A percentile compares a stretch with the other conserved stretches of the same genome.
These are phyloP conservation scores for Haemorhous mexicanus DNA, from an alignment of 2,113 vertebrate species.

Conservation along the genomic window DNA sequence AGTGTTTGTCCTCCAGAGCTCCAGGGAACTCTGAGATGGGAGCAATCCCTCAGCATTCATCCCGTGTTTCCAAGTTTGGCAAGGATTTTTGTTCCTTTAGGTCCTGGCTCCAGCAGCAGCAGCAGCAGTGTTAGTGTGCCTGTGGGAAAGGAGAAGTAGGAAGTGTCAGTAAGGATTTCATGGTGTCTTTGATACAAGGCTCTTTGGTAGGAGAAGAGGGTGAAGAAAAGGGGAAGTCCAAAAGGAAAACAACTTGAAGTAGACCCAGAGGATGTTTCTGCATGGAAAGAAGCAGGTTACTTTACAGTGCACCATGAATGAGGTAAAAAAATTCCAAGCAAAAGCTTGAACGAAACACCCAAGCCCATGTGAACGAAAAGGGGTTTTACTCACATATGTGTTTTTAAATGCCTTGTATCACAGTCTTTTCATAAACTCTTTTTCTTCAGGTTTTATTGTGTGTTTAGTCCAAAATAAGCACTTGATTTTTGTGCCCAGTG, in stretches of 20 bases:
- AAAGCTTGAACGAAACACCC: neutral
- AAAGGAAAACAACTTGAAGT: neutral
- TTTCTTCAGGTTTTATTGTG: neutral
- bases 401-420: neutral
- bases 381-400: neutral
- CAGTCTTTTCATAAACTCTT: neutral
- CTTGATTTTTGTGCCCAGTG: neutral
- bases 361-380: neutral
- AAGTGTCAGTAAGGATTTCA: neutral
- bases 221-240: neutral
- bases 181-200: neutral
- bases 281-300: neutral
- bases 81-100: neutral
- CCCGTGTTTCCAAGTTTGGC: neutral
- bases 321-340: neutral
- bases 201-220: neutral
- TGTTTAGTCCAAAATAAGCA: neutral
- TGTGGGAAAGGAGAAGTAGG: neutral
- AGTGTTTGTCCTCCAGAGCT: neutral
- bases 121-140: neutral
- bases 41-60: neutral
- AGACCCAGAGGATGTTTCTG: rapidly evolving
- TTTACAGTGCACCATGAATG: neutral
- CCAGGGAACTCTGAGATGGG: neutral
- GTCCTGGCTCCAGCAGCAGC: neutral